Percentiles rank a stretch among this genome's conserved stretches.
Evolutionary conservation across 2,113 vertebrate species (phyloP).

Genomic region (Craseonycteris thonglongyai): DNA sequence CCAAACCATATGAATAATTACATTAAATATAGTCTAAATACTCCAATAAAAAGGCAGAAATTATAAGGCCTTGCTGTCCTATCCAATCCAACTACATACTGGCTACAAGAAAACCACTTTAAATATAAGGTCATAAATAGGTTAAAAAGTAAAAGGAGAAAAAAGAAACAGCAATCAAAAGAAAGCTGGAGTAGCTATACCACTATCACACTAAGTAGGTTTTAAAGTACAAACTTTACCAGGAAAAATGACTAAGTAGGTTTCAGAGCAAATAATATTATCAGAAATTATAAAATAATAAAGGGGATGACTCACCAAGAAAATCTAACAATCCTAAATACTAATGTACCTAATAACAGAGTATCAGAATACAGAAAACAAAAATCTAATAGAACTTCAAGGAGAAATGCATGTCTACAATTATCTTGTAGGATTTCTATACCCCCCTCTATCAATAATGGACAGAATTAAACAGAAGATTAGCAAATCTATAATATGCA

Average conservation of each 20-base stretch:
- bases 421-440: neutral
- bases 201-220: neutral
- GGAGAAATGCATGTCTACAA: neutral
- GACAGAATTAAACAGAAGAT: neutral
- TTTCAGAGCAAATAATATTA: neutral
- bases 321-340: neutral
- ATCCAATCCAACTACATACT: neutral
- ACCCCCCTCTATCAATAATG: neutral
- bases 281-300: slow-evolving; percentile 9
- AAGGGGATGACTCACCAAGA: neutral
- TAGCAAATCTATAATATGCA: neutral
- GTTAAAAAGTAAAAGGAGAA: neutral
- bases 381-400: neutral
- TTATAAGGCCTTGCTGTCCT: neutral
- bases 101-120: neutral
- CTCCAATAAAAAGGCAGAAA: neutral
- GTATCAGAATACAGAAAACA: neutral
- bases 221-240: neutral
- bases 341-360: neutral
- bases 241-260: slow-evolving; percentile 7
- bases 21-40: neutral
- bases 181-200: neutral
- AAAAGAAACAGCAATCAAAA: neutral
- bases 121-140: neutral
- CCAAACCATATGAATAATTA: neutral